Percentiles rank a stretch among this genome's conserved stretches.
Evolutionary conservation across 1,140 invertebrate genomes (phyloP).

Genomic region (Drosophila grimshawi): DNA sequence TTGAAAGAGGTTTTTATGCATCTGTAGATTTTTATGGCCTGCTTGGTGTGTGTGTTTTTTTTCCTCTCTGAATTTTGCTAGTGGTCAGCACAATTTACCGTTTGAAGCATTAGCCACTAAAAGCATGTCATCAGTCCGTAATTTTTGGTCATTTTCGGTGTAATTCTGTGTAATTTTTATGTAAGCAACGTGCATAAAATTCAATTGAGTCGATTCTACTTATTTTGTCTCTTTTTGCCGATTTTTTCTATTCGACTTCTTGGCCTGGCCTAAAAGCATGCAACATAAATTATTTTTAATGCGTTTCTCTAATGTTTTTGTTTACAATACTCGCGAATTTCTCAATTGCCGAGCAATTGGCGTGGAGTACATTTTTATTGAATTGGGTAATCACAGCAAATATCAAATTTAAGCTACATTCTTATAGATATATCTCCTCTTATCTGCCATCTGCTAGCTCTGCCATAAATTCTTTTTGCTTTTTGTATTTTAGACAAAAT

Average conservation of each 20-base stretch:
- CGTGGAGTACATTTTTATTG: too few species aligned
- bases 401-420: too few species aligned
- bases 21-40: conserved; percentile 71
- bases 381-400: too few species aligned
- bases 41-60: conserved; percentile 42
- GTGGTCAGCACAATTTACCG: conserved; percentile 64
- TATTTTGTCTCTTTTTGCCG: too few species aligned
- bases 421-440: too few species aligned
- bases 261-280: conserved; percentile 63
- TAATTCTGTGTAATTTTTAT: conserved; percentile 62
- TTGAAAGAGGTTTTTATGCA: conserved; percentile 81
- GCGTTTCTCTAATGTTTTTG: conserved; percentile 61
- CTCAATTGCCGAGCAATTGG: neutral
- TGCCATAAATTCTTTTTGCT: too few species aligned
- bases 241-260: neutral
- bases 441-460: too few species aligned
- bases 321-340: conserved; percentile 50
- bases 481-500: neutral
- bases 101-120: conserved; percentile 69
- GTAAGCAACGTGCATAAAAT: conserved; percentile 57
- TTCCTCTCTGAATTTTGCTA: conserved; percentile 10
- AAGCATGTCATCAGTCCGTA: conserved; percentile 67
- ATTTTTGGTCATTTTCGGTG: conserved; percentile 42
- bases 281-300: conserved; percentile 73
- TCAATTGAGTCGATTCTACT: conserved; percentile 44